Base-by-base conservation (phyloP, 1,140 invertebrate species). In the Camponotus vicinus region DNA sequence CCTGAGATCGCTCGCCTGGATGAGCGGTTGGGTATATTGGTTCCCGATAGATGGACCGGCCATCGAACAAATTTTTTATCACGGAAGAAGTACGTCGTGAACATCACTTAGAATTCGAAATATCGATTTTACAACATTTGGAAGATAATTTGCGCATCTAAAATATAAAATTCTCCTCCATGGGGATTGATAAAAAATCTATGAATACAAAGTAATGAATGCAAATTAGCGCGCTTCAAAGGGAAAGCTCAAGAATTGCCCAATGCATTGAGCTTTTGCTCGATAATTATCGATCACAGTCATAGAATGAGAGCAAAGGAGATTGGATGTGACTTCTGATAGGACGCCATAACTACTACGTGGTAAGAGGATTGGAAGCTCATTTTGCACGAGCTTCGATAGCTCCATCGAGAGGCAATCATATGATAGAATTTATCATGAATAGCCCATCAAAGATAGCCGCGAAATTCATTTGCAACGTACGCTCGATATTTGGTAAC, bases 11-110 rank as follows among this genome's bases (percentile, higher is more conserved):
- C 42, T 66, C 40, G 82, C 63, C 45, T 40, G 18, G 57, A 80
- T 32, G 79, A 89, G 76, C 82, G 63, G 79, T 52, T 57, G 86
- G 37, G 21, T 88, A 45, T 89, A 88, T 88, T 77, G 87, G 57
- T 71, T 86, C 49, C 40, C 61, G 7, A 27, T 79, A 11, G 42
- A 67, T 49, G 76, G 55, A 85, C 40, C 49, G 27, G 13, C 21
- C 2, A 15, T 42, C 42, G 64, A 52, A 64, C 34, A 34, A 64
- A 85, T 67, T 80, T 69, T 32, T 34, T 27, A 77, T 2, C 40
- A 1, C 18, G 75, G 49, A 1, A 55, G 40, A 66, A 18, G 11
- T 5, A 8, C 37, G 63, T 80, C 52, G 37, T 40, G 9, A 84
- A 57, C 15, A 55, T 52, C 69, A 4, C 32, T 76, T 42, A 55